phyloP scores from a whole-genome alignment of 2,888 invertebrate genomes.

The Alsophila aescularia region DNA sequence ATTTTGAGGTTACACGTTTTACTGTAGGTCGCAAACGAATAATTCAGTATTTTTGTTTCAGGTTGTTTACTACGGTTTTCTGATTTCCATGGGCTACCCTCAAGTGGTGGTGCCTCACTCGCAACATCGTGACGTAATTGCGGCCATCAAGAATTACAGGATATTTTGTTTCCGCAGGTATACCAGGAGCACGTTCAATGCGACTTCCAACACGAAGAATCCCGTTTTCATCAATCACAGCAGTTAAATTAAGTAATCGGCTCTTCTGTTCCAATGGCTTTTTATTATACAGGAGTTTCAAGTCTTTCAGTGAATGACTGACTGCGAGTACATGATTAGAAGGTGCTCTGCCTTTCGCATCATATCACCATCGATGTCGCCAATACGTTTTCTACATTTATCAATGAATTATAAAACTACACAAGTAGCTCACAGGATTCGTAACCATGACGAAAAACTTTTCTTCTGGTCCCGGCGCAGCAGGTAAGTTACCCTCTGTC shows the following conservation, averaged over 20 bases:
- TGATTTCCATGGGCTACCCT: not conserved
- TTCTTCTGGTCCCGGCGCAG: constrained; percentile 3
- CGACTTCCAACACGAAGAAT: constrained; percentile 28
- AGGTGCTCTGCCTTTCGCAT: constrained; percentile 2
- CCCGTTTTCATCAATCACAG: constrained; percentile 23
- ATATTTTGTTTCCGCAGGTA: constrained; percentile 18
- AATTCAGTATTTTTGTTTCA: no score
- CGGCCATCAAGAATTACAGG: constrained; percentile 33
- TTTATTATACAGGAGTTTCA: not conserved
- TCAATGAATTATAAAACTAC: constrained; percentile 13
- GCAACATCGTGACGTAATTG: constrained; percentile 17
- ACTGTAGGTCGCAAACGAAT: no score
- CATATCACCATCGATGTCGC: not conserved
- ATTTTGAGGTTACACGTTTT: no score
- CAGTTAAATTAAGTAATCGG: constrained; percentile 1
- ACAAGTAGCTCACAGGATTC: constrained; percentile 14
- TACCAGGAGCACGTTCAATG: constrained; percentile 19
- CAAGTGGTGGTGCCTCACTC: constrained; percentile 19
- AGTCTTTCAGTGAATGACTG: constrained; percentile 5
- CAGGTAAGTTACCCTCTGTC: no score
- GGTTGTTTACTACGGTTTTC: no score
- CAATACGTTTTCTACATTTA: constrained; percentile 10
- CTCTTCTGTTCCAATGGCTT: not conserved
- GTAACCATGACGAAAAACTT: constrained; percentile 13
- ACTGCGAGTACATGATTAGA: constrained; percentile 4